Conservation (phyloP, 2,888 invertebrate species). For the Epistrophe eligans region DNA sequence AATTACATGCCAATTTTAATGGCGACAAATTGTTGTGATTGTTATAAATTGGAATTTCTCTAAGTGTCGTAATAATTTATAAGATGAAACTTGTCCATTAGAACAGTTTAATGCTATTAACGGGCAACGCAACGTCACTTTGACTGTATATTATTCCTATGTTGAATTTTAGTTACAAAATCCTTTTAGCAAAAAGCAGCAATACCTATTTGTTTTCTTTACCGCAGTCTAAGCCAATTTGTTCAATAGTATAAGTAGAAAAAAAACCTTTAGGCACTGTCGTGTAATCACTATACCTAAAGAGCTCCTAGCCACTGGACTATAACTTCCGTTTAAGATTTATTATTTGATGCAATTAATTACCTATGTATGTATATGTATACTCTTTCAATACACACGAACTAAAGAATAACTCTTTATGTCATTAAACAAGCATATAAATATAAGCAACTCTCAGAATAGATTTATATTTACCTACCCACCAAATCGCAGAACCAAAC, state of each 20-base stretch:
- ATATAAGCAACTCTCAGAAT: background rate
- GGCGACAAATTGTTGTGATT: too few species aligned
- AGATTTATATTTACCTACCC: background rate
- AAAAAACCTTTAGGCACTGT: background rate
- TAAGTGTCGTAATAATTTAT: too few species aligned
- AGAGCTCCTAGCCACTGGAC: background rate
- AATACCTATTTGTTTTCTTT: background rate
- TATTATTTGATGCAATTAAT: constrained; percentile 23
- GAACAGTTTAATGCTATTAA: too few species aligned
- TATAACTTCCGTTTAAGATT: background rate
- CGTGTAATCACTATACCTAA: background rate
- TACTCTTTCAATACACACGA: too few species aligned
- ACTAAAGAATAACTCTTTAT: constrained; percentile 1
- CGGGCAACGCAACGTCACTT: too few species aligned
- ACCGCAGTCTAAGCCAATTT: background rate
- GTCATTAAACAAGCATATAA: constrained; percentile 20
- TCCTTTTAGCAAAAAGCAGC: background rate
- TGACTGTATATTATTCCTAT: too few species aligned
- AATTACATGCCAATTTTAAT: too few species aligned
- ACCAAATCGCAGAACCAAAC: background rate
- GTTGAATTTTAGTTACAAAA: background rate
- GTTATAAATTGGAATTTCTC: too few species aligned
- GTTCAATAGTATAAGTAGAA: background rate
- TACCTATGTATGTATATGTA: too few species aligned
- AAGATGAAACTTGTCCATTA: too few species aligned